Percentiles rank a stretch among this genome's conserved stretches.
These are phyloP conservation scores for Euthynnus affinis DNA, from an alignment of 2,797 vertebrate genomes.

Conservation along the genomic window DNA sequence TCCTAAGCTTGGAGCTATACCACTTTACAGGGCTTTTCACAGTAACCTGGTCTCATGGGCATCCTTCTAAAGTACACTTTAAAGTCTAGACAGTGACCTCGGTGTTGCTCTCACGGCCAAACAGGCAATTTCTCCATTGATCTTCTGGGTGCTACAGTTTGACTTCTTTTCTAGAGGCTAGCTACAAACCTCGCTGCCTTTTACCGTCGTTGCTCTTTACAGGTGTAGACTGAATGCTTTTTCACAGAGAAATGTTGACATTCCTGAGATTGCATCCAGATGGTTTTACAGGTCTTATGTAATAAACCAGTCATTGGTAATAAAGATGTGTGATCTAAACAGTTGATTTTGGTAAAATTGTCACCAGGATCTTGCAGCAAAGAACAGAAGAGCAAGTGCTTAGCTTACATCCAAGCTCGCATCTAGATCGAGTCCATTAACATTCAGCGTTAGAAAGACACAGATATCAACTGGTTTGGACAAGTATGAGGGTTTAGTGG, in stretches of 20 bases:
- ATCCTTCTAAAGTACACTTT: conserved; percentile 79
- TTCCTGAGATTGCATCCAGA: conserved; percentile 17
- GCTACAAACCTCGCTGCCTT: conserved; percentile 19
- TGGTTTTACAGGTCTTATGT: conserved; percentile 1
- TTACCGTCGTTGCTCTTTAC: conserved; percentile 45
- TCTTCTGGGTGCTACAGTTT: conserved; percentile 49
- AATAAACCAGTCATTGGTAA: background rate
- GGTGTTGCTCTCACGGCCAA: conserved; percentile 67
- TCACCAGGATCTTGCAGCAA: background rate
- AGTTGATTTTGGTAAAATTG: background rate
- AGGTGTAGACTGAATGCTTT: conserved; percentile 21
- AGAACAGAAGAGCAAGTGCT: background rate
- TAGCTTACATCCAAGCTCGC: background rate
- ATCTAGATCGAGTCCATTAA: background rate
- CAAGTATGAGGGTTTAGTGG: background rate
- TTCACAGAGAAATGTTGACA: conserved; percentile 21
- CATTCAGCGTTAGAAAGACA: background rate
- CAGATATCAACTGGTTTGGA: background rate
- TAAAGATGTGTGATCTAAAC: background rate
- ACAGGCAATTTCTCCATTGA: conserved; percentile 67
- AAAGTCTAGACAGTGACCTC: conserved; percentile 79
- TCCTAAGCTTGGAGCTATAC: conserved; percentile 65
- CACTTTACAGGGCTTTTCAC: conserved; percentile 75
- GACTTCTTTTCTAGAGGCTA: conserved; percentile 26
- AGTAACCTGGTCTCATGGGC: conserved; percentile 70